A percentile compares a stretch with the other conserved stretches of the same genome.
phyloP scores from a whole-genome alignment of 2,888 invertebrate species.

The Tenthredo mesomela region DNA sequence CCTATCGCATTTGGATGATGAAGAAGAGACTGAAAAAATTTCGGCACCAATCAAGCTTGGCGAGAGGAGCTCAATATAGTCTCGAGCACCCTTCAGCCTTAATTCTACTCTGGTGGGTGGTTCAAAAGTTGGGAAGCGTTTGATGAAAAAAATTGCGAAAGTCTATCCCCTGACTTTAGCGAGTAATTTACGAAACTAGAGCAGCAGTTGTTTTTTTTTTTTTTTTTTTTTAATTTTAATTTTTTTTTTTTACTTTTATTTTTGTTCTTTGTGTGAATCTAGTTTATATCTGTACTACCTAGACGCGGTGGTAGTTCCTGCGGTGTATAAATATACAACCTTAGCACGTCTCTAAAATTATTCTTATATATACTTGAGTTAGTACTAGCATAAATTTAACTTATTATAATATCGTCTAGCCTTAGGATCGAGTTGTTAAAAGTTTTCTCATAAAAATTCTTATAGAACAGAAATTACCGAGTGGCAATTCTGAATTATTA shows the following conservation, averaged over 20 bases:
- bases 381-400: slow-evolving; percentile 44
- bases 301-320: not conserved
- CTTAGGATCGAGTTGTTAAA: slow-evolving; percentile 30
- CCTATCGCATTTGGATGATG: slow-evolving; percentile 24
- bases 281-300: slow-evolving; percentile 20
- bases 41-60: slow-evolving; percentile 38
- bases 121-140: slow-evolving; percentile 25
- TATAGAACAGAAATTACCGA: slow-evolving; percentile 24
- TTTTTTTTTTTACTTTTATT: not conserved
- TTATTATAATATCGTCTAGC: slow-evolving; percentile 44
- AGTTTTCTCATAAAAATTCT: slow-evolving; percentile 47
- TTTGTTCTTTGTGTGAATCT: not conserved
- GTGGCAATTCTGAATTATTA: slow-evolving; percentile 45
- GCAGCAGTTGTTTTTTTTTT: not conserved
- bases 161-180: not conserved
- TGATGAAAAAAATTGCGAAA: slow-evolving; percentile 35
- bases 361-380: slow-evolving; percentile 23
- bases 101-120: slow-evolving; percentile 42
- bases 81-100: slow-evolving; percentile 33
- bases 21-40: slow-evolving; percentile 27
- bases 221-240: not conserved
- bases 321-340: slow-evolving; percentile 24
- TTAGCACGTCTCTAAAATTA: slow-evolving; percentile 32
- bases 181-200: slow-evolving; percentile 37
- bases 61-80: slow-evolving; percentile 30